Base-by-base conservation (phyloP, 2,113 vertebrate genomes). In the Acrocephalus kingi region DNA sequence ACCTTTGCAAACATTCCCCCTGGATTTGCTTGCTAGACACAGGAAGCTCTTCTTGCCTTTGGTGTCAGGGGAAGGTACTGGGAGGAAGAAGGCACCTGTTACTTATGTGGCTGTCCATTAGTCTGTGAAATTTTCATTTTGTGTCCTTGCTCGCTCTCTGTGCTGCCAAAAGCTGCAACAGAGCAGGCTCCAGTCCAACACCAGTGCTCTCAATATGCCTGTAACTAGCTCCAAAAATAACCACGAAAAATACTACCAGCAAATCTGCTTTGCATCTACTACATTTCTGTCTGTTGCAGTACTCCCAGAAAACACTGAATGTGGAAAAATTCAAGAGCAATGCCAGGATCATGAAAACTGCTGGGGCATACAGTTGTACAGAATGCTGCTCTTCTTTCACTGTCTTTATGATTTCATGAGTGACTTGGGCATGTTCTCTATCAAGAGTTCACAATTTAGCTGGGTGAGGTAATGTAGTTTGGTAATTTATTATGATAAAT, bases 401-500 rank as follows among this genome's bases (percentile, higher is more conserved):
- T 52, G 15, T 62, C 45, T 54, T 87, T 6, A 51, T 27, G 58
- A 78, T 56, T 54, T 67, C 31, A 25, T 59, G 28, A 79, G 58
- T 72, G 37, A 76, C 25, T 30, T 49, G 24, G 30, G 62, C 45
- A 13, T 18, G 25, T 33, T 82, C 43, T 58, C 45, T 72, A 12
- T 68, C 11, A 54, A 25, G 41, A 90, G 43, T 48, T 93, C 55
- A 88, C 43, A 73, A 27, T 31, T 67, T 41, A 76, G 23, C 15
- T 74, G 46, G 31, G n/a, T 73, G 76, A n/a, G 13, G 51, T 30
- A 13, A 73, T 87, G 17, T 17, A 43, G 23, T 84, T 95, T 54
- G 55, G 55, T 54, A 54, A 46, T 69, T 87, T 95, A 95, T 95
- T 96, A 28, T 22, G 66, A 62, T 63, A 33, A 90, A 80, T 63